Evolutionary conservation across 2,797 vertebrate species (phyloP).

Genomic region (Amniataba percoides): DNA sequence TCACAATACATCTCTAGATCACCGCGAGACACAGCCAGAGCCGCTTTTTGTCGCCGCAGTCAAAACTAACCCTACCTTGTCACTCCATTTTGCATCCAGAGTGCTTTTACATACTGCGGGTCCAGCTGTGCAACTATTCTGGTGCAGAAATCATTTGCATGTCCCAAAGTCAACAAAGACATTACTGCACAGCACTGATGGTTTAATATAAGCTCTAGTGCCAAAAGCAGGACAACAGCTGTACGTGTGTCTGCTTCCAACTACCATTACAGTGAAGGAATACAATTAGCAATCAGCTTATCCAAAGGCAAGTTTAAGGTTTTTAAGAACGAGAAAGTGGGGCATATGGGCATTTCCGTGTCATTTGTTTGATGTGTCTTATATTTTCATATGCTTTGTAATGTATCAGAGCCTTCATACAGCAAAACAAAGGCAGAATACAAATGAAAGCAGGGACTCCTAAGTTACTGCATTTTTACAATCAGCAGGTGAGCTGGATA

Average conservation of each 20-base stretch:
- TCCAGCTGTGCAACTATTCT: slow-evolving; percentile 38
- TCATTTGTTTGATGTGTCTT: slow-evolving; percentile 29
- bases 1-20: slow-evolving; percentile 50
- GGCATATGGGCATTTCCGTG: slow-evolving; percentile 12
- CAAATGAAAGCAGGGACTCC: slow-evolving; percentile 5
- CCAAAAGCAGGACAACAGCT: slow-evolving; percentile 54
- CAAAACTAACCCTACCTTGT: slow-evolving; percentile 1
- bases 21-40: slow-evolving; percentile 14
- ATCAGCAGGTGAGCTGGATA: slow-evolving; percentile 14
- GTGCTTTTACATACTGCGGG: slow-evolving; percentile 26
- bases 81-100: slow-evolving; percentile 35
- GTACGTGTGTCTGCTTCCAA: slow-evolving; percentile 37
- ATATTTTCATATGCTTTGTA: slow-evolving; percentile 7
- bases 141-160: slow-evolving; percentile 33
- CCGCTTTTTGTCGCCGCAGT: slow-evolving; percentile 32
- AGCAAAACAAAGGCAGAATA: not conserved
- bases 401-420: slow-evolving; percentile 1
- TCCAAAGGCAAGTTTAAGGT: slow-evolving; percentile 11
- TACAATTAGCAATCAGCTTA: slow-evolving; percentile 47
- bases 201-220: slow-evolving; percentile 47
- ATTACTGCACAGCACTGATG: slow-evolving; percentile 35
- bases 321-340: not conserved
- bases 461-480: slow-evolving; percentile 18
- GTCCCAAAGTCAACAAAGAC: slow-evolving; percentile 45
- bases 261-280: slow-evolving; percentile 28